Percentiles rank a stretch among this genome's conserved stretches.
These are phyloP conservation scores for Pseudopodoces humilis DNA, from an alignment of 2,113 vertebrate genomes.

Conservation along the genomic window DNA sequence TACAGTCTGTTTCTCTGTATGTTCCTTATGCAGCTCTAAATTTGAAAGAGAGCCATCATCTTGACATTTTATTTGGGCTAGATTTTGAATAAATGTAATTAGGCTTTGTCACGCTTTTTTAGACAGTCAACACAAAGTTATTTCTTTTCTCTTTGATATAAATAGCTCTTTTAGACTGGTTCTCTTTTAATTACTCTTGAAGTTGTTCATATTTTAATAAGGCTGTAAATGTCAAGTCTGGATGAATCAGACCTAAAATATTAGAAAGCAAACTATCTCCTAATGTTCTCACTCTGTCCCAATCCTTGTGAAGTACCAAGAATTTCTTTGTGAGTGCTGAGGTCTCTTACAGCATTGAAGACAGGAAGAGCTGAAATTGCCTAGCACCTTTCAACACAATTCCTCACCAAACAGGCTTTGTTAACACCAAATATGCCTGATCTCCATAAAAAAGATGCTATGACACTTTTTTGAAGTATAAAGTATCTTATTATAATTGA, in stretches of 20 bases:
- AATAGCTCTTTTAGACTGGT: not conserved
- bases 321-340: not conserved
- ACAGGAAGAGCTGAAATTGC: not conserved
- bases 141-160: conserved; percentile 24
- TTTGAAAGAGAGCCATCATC: conserved; percentile 13
- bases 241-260: conserved; percentile 21
- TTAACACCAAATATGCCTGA: not conserved
- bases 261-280: conserved; percentile 10
- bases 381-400: not conserved
- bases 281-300: not conserved
- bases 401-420: not conserved
- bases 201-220: conserved; percentile 15
- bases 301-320: not conserved
- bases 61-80: conserved; percentile 48
- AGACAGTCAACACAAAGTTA: conserved; percentile 33
- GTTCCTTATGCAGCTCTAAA: not conserved
- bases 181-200: conserved; percentile 24
- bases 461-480: not conserved
- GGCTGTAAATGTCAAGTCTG: conserved; percentile 20
- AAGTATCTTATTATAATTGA: not conserved
- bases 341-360: not conserved
- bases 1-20: not conserved
- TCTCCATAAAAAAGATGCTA: not conserved
- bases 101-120: conserved; percentile 7
- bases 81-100: conserved; percentile 29